Evolutionary conservation across 2,113 vertebrate genomes (phyloP).

Genomic region (Rynchops niger): DNA sequence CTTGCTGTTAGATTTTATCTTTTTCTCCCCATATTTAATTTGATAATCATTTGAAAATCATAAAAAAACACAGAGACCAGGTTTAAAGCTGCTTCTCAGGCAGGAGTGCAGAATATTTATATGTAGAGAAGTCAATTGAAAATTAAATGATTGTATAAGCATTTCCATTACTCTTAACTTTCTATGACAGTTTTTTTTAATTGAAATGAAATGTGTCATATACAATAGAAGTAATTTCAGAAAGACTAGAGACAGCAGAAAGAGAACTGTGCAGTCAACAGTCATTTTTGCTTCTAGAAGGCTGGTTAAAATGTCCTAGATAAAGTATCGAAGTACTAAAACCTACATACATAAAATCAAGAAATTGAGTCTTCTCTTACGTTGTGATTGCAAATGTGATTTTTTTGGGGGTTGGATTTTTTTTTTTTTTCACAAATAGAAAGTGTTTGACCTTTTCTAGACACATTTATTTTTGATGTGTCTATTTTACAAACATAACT

Average conservation of each 20-base stretch:
- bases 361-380: not conserved
- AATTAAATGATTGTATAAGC: not conserved
- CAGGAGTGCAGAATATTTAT: not conserved
- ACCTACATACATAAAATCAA: not conserved
- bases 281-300: not conserved
- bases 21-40: not conserved
- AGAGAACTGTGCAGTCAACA: not conserved
- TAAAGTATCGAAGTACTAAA: not conserved
- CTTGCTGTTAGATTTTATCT: not conserved
- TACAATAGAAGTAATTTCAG: not conserved
- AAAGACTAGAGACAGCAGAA: not conserved
- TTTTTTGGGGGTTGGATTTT: not conserved
- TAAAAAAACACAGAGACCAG: not conserved
- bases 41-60: not conserved
- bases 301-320: not conserved
- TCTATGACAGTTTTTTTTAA: not conserved
- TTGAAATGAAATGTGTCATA: not conserved
- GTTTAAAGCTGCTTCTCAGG: not conserved
- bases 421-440: not conserved
- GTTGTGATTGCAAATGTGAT: not conserved
- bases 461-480: not conserved
- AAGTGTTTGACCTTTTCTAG: not conserved
- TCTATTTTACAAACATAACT: not conserved
- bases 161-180: not conserved
- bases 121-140: not conserved